Conservation (phyloP, 2,888 invertebrate genomes). For the Helleia helle region DNA sequence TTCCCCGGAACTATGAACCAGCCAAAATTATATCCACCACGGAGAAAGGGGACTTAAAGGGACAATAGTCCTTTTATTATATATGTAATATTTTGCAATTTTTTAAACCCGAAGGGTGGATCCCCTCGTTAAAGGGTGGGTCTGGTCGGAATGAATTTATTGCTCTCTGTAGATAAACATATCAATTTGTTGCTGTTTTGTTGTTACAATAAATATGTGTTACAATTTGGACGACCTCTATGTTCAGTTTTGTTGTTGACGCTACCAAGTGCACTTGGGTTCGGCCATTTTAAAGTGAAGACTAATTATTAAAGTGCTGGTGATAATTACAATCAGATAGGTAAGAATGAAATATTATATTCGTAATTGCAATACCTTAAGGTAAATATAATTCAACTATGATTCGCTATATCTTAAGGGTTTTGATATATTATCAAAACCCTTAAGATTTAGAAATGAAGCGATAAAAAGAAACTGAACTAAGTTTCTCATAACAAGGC, state of each 20-base stretch:
- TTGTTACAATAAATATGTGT: conserved; percentile 57
- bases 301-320: conserved; percentile 15
- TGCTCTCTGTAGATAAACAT: conserved; percentile 71
- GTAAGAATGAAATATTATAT: no score
- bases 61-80: conserved; percentile 50
- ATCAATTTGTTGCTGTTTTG: conserved; percentile 73
- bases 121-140: conserved; percentile 70
- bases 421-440: no score
- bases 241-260: conserved; percentile 56
- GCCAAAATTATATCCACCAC: conserved; percentile 52
- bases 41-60: conserved; percentile 38
- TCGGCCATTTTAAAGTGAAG: not conserved
- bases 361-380: no score
- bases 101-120: conserved; percentile 67
- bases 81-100: conserved; percentile 71
- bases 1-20: conserved; percentile 60
- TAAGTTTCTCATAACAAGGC: no score
- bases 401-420: no score
- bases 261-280: conserved; percentile 36
- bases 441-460: no score
- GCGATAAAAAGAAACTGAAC: no score
- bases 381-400: no score
- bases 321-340: no score
- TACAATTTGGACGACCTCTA: conserved; percentile 46
- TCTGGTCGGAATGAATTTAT: conserved; percentile 62